Evolutionary conservation across 2,888 invertebrate species (phyloP).

Genomic region (Exephanes ischioxanthus): DNA sequence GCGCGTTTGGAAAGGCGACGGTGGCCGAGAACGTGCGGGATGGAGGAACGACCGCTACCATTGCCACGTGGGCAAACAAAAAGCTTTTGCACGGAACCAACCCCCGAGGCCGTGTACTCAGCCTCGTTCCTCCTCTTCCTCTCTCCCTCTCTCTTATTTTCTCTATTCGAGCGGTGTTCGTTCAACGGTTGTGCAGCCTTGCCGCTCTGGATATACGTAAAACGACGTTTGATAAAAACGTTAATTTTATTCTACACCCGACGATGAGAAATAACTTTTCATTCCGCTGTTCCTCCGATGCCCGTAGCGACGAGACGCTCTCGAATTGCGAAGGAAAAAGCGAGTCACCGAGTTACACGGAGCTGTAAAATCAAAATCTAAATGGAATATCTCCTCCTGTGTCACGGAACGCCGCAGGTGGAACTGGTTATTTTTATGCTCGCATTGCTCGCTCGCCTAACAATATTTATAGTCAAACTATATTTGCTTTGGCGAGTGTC

Average conservation of each 20-base stretch:
- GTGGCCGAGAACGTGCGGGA: constrained; percentile 17
- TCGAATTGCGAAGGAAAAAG: too few species aligned
- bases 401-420: too few species aligned
- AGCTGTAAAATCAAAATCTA: too few species aligned
- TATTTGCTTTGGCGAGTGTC: not conserved
- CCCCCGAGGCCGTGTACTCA: constrained; percentile 70
- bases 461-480: too few species aligned
- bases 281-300: too few species aligned
- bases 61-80: constrained; percentile 70
- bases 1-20: constrained; percentile 13
- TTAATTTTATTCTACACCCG: not conserved
- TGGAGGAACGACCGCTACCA: constrained; percentile 37
- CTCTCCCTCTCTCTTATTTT: constrained; percentile 6
- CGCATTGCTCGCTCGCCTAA: too few species aligned
- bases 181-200: constrained; percentile 15
- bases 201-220: constrained; percentile 20
- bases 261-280: not conserved
- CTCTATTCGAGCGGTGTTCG: constrained; percentile 33
- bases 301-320: not conserved
- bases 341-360: too few species aligned
- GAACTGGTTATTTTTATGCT: too few species aligned
- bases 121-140: constrained; percentile 61
- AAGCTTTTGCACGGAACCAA: constrained; percentile 71
- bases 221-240: not conserved
- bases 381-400: too few species aligned